A percentile compares a stretch with the other conserved stretches of the same genome.
phyloP scores from a whole-genome alignment of 2,888 invertebrate genomes.

The Leucophenga montana region DNA sequence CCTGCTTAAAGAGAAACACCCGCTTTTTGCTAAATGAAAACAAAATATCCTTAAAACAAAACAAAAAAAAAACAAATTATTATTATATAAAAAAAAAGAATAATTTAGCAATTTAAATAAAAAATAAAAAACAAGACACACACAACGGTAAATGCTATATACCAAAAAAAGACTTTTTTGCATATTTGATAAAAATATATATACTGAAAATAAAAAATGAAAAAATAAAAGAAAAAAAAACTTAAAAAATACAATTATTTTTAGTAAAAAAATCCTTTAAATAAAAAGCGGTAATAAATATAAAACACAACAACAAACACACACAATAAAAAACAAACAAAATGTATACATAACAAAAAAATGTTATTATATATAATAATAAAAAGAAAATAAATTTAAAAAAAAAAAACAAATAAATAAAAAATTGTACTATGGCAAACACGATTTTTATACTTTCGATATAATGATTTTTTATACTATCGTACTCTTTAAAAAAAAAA shows the following conservation, averaged over 20 bases:
- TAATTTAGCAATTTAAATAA: conserved; percentile 26
- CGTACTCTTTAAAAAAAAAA: conserved; percentile 39
- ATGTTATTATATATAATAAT: conserved; percentile 13
- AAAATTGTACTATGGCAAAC: conserved; percentile 52
- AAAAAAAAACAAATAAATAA: conserved; percentile 32
- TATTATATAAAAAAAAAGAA: conserved; percentile 27
- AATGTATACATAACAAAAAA: conserved; percentile 11
- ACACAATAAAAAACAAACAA: conserved; percentile 5
- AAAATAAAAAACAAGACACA: conserved; percentile 24
- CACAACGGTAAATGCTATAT: conserved; percentile 37
- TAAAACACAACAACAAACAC: conserved; percentile 8
- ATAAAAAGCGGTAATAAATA: conserved; percentile 8
- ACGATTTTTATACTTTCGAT: conserved; percentile 68
- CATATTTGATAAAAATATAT: conserved; percentile 44
- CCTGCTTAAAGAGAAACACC: conserved; percentile 70
- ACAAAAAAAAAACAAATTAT: conserved; percentile 26
- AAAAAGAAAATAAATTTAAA: conserved; percentile 31
- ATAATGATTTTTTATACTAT: conserved; percentile 66
- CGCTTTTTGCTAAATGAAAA: conserved; percentile 64
- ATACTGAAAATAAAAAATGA: conserved; percentile 26
- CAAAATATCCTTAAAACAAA: conserved; percentile 27
- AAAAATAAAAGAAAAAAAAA: conserved; percentile 34
- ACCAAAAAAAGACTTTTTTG: conserved; percentile 42
- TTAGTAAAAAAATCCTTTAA: conserved; percentile 30
- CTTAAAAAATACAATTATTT: conserved; percentile 27